A percentile compares a stretch with the other conserved stretches of the same genome.
Evolutionary conservation across 2,797 vertebrate genomes (phyloP).

Genomic region (Brachyrhaphis roseni): DNA sequence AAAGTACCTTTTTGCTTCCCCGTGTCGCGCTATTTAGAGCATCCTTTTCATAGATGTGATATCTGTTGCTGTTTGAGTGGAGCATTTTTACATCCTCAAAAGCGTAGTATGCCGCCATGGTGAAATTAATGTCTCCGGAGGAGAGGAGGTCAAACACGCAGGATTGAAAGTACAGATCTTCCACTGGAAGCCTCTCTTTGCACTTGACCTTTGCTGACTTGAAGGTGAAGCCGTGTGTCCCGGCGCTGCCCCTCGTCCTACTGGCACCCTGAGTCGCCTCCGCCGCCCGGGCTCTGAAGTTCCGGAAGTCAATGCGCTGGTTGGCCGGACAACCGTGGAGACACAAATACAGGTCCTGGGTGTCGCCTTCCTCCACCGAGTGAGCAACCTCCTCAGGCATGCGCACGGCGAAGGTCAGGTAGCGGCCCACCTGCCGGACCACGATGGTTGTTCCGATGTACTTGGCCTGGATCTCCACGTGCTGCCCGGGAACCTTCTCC

Average conservation of each 20-base stretch:
- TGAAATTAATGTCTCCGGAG: constrained; percentile 96
- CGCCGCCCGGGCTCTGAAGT: constrained; percentile 69
- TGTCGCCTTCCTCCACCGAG: constrained; percentile 90
- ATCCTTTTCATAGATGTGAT: constrained; percentile 91
- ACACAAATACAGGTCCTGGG: constrained; percentile 95
- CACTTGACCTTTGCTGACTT: constrained; percentile 91
- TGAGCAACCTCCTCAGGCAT: constrained; percentile 97
- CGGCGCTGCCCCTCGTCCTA: constrained; percentile 39
- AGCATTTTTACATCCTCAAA: constrained; percentile 97
- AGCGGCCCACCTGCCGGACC: constrained; percentile 94
- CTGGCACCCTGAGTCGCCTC: constrained; percentile 69
- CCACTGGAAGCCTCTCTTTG: constrained; percentile 93
- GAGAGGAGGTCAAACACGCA: constrained; percentile 97
- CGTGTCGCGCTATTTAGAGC: constrained; percentile 67
- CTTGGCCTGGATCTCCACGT: constrained; percentile 95
- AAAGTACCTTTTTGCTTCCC: constrained; percentile 11
- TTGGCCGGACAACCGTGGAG: constrained; percentile 92
- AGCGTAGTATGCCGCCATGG: constrained; percentile 96
- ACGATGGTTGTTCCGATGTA: constrained; percentile 98
- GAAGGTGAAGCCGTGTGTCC: constrained; percentile 83
- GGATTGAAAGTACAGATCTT: constrained; percentile 97
- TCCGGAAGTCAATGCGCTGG: constrained; percentile 91
- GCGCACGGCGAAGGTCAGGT: constrained; percentile 94
- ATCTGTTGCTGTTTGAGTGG: constrained; percentile 92
- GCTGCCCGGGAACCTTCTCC: constrained; percentile 93